A percentile compares a stretch with the other conserved stretches of the same genome.
phyloP scores from a whole-genome alignment of 2,113 vertebrate genomes.

The Sphaerodactylus townsendi region DNA sequence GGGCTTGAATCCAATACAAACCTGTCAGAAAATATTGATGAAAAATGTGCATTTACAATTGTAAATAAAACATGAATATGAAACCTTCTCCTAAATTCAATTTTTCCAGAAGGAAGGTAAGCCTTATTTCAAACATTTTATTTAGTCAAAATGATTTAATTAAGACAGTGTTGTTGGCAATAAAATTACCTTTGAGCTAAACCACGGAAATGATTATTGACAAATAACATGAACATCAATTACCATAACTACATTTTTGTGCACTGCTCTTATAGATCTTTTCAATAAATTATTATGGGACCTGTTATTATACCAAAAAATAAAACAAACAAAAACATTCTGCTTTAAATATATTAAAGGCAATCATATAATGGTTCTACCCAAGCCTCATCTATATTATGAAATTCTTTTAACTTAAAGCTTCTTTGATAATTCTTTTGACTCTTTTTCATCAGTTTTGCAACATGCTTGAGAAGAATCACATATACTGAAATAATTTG shows the following conservation, averaged over 20 bases:
- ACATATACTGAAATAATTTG: not conserved
- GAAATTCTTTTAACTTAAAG: conserved; percentile 42
- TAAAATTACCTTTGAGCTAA: conserved; percentile 50
- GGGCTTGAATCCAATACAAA: conserved; percentile 68
- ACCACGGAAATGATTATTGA: conserved; percentile 35
- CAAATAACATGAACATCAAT: conserved; percentile 51
- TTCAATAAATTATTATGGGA: conserved; percentile 60
- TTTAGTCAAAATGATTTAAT: conserved; percentile 64
- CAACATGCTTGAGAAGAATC: not conserved
- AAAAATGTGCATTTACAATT: conserved; percentile 67
- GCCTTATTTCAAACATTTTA: not conserved
- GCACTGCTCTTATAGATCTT: conserved; percentile 41
- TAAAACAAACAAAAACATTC: not conserved
- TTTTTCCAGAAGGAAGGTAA: conserved; percentile 51
- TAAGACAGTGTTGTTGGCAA: conserved; percentile 50
- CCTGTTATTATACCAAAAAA: not conserved
- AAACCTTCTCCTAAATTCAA: conserved; percentile 46
- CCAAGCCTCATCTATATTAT: conserved; percentile 25
- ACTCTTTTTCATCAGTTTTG: not conserved
- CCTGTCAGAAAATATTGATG: conserved; percentile 70
- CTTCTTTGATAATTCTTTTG: conserved; percentile 12
- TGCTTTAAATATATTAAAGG: conserved; percentile 51
- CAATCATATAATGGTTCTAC: conserved; percentile 29
- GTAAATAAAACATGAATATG: conserved; percentile 67
- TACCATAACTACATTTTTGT: conserved; percentile 38